Evolutionary conservation across 2,888 invertebrate species (phyloP).

Genomic region (Rhagonycha lutea): DNA sequence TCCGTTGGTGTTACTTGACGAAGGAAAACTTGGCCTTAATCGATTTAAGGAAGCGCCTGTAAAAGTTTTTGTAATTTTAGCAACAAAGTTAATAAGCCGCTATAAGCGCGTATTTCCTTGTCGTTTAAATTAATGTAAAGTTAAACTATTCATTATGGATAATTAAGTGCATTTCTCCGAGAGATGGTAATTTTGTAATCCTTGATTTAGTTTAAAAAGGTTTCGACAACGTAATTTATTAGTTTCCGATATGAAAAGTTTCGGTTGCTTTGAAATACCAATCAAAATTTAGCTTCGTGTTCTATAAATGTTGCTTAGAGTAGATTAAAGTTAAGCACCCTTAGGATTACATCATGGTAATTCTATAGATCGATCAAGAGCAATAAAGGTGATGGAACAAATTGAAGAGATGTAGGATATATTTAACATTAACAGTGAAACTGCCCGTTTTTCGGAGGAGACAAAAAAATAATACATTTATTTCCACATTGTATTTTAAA

Average conservation of each 20-base stretch:
- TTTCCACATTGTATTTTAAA: too few relatives aligned
- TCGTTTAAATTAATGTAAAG: neutral
- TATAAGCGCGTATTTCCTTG: neutral
- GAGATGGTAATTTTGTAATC: neutral
- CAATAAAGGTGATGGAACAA: too few relatives aligned
- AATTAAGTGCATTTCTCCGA: neutral
- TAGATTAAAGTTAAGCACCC: neutral
- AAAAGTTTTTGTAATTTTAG: neutral
- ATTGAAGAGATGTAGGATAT: too few relatives aligned
- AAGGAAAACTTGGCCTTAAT: neutral
- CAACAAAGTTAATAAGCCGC: neutral
- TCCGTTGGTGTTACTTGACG: neutral
- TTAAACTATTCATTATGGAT: neutral
- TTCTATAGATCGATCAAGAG: too few relatives aligned
- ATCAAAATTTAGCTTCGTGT: neutral
- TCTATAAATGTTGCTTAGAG: neutral
- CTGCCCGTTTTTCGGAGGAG: too few relatives aligned
- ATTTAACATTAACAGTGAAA: too few relatives aligned
- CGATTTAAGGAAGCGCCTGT: neutral
- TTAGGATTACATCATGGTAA: neutral
- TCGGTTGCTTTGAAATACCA: neutral
- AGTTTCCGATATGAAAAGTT: neutral
- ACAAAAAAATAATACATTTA: too few relatives aligned
- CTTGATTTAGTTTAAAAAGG: neutral
- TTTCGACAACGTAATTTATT: neutral